A percentile compares a stretch with the other conserved stretches of the same genome.
Evolutionary conservation across 1,140 invertebrate genomes (phyloP).

Genomic region (Pachypeltis micranthus): DNA sequence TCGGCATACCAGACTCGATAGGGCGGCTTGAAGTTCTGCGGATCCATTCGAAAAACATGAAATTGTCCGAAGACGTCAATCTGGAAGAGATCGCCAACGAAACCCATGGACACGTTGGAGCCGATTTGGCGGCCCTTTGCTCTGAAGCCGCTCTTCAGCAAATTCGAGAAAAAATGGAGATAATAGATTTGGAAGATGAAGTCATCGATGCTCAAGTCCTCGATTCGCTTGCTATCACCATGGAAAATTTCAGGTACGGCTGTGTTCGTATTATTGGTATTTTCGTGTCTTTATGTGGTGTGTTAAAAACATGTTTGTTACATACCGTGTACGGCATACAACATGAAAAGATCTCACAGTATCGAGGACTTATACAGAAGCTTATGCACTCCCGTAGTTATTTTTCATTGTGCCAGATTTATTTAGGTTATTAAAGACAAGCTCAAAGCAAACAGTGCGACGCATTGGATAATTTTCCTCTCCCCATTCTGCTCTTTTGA

Average conservation of each 20-base stretch:
- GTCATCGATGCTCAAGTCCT: constrained; percentile 98
- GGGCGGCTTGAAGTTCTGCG: constrained; percentile 86
- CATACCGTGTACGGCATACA: no score
- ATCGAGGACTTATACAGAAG: no score
- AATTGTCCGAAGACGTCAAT: constrained; percentile 94
- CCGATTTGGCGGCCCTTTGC: constrained; percentile 96
- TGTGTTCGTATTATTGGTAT: no score
- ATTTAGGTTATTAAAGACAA: no score
- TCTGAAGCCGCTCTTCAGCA: constrained; percentile 98
- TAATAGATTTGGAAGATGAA: constrained; percentile 98
- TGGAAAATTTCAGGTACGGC: constrained; percentile 83
- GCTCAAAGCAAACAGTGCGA: no score
- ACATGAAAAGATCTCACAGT: no score
- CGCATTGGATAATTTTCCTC: no score
- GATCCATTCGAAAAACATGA: constrained; percentile 99
- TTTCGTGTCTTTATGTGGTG: no score
- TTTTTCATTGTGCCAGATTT: no score
- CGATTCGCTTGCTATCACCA: constrained; percentile 85
- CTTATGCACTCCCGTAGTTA: no score
- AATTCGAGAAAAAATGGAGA: constrained; percentile 99
- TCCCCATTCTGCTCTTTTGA: no score
- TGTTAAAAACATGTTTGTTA: no score
- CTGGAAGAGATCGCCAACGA: constrained; percentile 95
- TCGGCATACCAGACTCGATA: constrained; percentile 96
- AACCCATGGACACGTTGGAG: constrained; percentile 96